Conservation (phyloP, 1,140 invertebrate genomes). For the Lycorma delicatula region DNA sequence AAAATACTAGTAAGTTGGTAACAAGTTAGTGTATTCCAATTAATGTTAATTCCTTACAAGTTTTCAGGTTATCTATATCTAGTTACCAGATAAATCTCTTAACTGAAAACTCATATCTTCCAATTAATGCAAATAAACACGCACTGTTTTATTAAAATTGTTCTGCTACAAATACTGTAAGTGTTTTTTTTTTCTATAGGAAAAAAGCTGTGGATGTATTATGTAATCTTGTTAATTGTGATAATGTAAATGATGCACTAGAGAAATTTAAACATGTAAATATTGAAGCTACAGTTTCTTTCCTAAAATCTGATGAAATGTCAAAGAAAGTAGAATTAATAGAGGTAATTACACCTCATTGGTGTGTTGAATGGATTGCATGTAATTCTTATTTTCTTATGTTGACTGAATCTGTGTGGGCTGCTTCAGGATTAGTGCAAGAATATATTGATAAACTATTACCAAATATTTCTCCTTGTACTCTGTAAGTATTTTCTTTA, state of each 20-base stretch:
- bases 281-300: constrained; percentile 18
- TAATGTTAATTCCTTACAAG: too few species aligned
- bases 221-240: constrained; percentile 27
- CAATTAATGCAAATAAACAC: too few species aligned
- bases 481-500: constrained; percentile 7
- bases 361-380: constrained; percentile 43
- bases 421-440: constrained; percentile 35
- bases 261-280: constrained; percentile 33
- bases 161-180: not conserved
- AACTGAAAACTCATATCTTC: too few species aligned
- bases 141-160: too few species aligned
- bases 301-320: not conserved
- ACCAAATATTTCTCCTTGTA: not conserved
- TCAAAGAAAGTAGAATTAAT: not conserved
- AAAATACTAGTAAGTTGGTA: too few species aligned
- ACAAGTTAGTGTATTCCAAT: too few species aligned
- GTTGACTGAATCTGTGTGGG: constrained; percentile 32
- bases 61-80: too few species aligned
- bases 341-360: constrained; percentile 21
- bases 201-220: constrained; percentile 19
- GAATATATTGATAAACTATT: constrained; percentile 25
- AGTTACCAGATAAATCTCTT: too few species aligned
- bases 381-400: constrained; percentile 46
- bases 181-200: constrained; percentile 16
- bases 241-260: constrained; percentile 23